These are phyloP conservation scores for Meloe dianella DNA, from an alignment of 2,888 invertebrate species.

Conservation along the genomic window DNA sequence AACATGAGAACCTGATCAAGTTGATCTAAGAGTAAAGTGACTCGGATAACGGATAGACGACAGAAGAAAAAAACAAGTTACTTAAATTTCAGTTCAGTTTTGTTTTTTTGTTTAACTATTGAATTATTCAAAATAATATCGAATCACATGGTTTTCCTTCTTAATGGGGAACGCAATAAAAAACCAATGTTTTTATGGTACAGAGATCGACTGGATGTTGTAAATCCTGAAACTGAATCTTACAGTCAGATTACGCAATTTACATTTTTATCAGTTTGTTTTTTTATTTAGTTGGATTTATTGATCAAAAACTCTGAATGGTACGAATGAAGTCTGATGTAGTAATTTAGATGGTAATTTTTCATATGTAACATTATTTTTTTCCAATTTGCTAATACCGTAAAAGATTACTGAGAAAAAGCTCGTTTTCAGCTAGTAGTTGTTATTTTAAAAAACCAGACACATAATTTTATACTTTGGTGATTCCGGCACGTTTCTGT, in stretches of 20 bases:
- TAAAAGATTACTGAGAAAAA: neutral
- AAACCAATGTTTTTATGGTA: neutral
- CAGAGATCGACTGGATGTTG: neutral
- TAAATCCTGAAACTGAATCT: neutral
- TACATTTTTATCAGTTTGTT: neutral
- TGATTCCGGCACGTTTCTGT: neutral
- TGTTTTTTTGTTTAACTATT: no score
- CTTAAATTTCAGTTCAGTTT: no score
- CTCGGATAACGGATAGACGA: no score
- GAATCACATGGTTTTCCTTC: neutral
- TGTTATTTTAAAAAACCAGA: neutral
- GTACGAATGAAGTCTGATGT: no score
- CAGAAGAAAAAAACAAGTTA: no score
- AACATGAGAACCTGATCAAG: no score
- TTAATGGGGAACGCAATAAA: neutral
- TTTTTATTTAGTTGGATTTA: no score
- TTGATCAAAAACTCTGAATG: no score
- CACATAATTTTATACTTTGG: neutral
- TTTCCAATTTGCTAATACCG: neutral
- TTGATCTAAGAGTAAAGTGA: no score
- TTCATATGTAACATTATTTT: neutral
- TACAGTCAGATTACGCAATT: neutral
- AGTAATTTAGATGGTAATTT: neutral
- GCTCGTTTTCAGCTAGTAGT: neutral
- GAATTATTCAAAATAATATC: neutral